phyloP scores from a whole-genome alignment of 30 jellyfish, hydroid and myxozoan genomes.

The Nemopilema nomurai region DNA sequence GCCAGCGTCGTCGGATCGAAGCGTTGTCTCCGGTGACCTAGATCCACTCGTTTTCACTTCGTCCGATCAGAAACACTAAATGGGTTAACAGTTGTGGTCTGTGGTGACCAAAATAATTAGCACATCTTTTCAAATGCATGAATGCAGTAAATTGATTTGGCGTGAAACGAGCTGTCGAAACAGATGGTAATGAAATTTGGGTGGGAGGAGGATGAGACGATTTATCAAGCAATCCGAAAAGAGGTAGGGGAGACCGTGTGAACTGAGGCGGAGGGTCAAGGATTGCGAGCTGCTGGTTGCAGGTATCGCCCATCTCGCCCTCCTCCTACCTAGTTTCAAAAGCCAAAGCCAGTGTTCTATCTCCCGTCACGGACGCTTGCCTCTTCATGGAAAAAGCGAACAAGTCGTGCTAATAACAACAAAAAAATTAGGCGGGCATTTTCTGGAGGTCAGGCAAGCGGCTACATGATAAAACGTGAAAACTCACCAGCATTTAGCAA shows the following conservation, averaged over 20 bases:
- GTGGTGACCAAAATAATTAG: neutral
- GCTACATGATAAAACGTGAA: neutral
- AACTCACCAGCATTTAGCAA: slow-evolving; percentile 90
- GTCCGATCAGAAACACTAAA: neutral
- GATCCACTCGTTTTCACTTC: neutral
- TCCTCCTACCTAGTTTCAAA: no score
- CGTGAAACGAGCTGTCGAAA: neutral
- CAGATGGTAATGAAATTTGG: neutral
- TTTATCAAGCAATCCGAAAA: neutral
- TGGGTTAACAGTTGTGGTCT: neutral
- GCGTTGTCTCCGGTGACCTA: neutral
- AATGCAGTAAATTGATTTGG: neutral
- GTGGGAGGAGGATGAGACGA: neutral
- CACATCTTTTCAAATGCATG: neutral
- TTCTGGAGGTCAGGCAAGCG: neutral
- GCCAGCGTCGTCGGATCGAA: neutral
- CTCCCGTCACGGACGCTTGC: no score
- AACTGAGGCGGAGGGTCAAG: no score
- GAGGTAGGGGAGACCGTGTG: no score
- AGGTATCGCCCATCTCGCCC: no score
- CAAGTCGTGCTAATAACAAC: no score
- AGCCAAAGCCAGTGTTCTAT: no score
- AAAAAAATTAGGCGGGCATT: no score
- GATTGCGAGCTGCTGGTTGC: no score
- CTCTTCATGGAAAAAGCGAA: no score